Conservation (phyloP, 1,140 invertebrate species). For the Manduca sexta region DNA sequence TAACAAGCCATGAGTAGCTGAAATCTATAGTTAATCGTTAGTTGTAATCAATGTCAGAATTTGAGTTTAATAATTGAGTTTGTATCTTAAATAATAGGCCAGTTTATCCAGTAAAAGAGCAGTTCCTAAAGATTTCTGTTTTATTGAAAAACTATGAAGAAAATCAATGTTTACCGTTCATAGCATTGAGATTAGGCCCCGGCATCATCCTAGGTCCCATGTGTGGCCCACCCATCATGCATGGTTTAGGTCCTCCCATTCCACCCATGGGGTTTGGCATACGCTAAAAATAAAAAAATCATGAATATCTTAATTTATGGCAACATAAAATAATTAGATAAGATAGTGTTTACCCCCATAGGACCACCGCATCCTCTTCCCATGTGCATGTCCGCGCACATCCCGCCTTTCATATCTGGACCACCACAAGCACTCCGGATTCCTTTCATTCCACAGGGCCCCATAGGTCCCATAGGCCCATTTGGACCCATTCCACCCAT, state of each 20-base stretch:
- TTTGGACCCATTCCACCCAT: constrained; percentile 66
- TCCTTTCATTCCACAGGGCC: constrained; percentile 67
- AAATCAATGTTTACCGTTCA: constrained; percentile 62
- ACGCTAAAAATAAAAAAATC: constrained; percentile 41
- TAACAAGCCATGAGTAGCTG: no score
- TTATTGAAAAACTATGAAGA: not conserved
- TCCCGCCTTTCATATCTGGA: constrained; percentile 66
- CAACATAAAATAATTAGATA: constrained; percentile 1
- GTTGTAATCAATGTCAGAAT: no score
- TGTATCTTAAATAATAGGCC: no score
- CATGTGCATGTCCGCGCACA: constrained; percentile 72
- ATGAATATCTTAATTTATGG: not conserved
- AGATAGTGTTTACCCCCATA: constrained; percentile 57
- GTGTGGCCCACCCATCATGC: constrained; percentile 69
- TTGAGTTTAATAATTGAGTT: no score
- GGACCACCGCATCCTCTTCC: constrained; percentile 66
- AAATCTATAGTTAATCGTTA: no score
- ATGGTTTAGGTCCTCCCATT: constrained; percentile 66
- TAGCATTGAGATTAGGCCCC: constrained; percentile 67
- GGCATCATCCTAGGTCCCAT: constrained; percentile 72
- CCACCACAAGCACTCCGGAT: constrained; percentile 64
- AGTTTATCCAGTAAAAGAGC: not conserved
- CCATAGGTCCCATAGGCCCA: constrained; percentile 68
- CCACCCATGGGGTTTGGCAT: constrained; percentile 71
- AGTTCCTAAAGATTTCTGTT: no score